Evolutionary conservation across 2,888 invertebrate species (phyloP).

Genomic region (Allophyes oxyacanthae): DNA sequence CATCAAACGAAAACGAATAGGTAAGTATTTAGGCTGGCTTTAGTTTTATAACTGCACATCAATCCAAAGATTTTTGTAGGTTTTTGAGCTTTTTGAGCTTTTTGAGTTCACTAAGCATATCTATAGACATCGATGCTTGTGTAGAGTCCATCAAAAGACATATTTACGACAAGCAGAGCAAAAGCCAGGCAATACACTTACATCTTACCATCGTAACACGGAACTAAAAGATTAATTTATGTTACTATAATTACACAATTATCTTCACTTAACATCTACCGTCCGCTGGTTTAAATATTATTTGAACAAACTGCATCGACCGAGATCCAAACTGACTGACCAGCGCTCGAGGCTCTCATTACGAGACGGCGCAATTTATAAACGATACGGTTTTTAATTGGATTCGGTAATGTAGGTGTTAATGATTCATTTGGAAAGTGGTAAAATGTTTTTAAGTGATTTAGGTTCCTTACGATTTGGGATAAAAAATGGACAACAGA

Average conservation of each 20-base stretch:
- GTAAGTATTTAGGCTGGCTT: too few species aligned
- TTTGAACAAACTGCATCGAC: constrained; percentile 32
- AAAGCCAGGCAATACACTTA: constrained; percentile 7
- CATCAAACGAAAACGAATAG: too few species aligned
- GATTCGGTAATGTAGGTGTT: neutral
- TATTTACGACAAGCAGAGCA: neutral
- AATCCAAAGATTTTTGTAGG: too few species aligned
- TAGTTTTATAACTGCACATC: too few species aligned
- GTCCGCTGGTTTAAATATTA: constrained; percentile 40
- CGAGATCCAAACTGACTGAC: constrained; percentile 44
- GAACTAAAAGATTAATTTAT: constrained; percentile 43
- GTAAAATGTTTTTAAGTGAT: neutral
- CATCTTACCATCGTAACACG: constrained; percentile 20
- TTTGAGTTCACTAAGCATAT: too few species aligned
- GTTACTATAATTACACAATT: constrained; percentile 50
- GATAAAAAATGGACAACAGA: neutral
- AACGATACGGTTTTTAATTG: constrained; percentile 18
- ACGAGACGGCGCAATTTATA: constrained; percentile 25
- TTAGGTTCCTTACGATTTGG: neutral
- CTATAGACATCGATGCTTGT: too few species aligned
- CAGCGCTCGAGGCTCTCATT: constrained; percentile 47
- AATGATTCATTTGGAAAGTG: constrained; percentile 8
- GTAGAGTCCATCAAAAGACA: too few species aligned
- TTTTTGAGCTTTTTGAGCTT: too few species aligned
- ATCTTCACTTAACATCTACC: constrained; percentile 39